These are phyloP conservation scores for Hypocryptadius cinnamomeus DNA, from an alignment of 2,113 vertebrate species.

Conservation along the genomic window DNA sequence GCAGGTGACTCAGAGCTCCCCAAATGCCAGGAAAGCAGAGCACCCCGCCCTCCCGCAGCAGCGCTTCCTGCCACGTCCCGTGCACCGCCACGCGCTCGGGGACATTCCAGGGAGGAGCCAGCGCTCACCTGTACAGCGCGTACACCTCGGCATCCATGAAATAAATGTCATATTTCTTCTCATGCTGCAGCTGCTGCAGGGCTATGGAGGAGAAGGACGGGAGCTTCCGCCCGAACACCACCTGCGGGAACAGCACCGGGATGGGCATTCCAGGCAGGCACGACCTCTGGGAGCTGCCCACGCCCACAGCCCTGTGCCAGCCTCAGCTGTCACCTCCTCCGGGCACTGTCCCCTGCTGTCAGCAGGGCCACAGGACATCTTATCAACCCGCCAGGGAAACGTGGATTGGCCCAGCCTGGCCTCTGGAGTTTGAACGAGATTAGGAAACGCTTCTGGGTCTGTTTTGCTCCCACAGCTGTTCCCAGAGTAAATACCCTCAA, in stretches of 20 bases:
- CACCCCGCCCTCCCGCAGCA: not conserved
- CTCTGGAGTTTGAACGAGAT: slow-evolving; percentile 12
- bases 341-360: not conserved
- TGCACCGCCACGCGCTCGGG: not conserved
- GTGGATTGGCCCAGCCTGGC: not conserved
- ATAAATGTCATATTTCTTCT: slow-evolving; percentile 89
- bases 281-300: not conserved
- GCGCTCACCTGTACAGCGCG: slow-evolving; percentile 81
- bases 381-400: not conserved
- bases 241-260: slow-evolving; percentile 63
- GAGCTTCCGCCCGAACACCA: slow-evolving; percentile 86
- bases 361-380: not conserved
- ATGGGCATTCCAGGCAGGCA: not conserved
- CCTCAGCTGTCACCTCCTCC: not conserved
- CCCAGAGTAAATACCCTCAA: not conserved
- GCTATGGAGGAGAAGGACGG: slow-evolving; percentile 78
- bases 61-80: not conserved
- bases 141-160: slow-evolving; percentile 82
- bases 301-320: not conserved
- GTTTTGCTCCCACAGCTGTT: not conserved
- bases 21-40: not conserved
- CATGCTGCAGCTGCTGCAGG: slow-evolving; percentile 80
- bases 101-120: not conserved
- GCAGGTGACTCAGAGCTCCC: not conserved
- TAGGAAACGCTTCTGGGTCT: not conserved